Base-by-base conservation (phyloP, 2,888 invertebrate genomes). In the Mythimna vitellina region DNA sequence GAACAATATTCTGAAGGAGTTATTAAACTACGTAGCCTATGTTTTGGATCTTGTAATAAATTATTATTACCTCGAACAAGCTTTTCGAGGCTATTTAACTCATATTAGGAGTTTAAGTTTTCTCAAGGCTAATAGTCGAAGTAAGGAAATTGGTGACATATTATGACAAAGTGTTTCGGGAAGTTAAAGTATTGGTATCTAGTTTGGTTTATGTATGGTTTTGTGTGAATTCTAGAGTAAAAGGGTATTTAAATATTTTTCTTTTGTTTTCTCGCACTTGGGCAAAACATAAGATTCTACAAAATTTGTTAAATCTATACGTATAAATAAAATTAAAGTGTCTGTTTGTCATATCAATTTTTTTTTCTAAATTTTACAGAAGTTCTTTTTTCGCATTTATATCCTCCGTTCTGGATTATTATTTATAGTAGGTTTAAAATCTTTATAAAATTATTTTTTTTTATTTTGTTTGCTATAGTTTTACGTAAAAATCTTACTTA, bases 51-150 rank as follows among this genome's bases (percentile, higher is more conserved):
- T 58, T n/a, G 53, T 67, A 67, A 73, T 66, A 69, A 75, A 75
- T 76, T 76, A 71, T 80, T 60, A 69, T 80, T 60, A 69, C 35
- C 7, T 49, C 51, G 58, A 70, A 67, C 57, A 60, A 72, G 67
- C 32, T 67, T 65, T 66, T 70, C 20, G 42, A 25, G 62, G 62
- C 53, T 65, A 53, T 62, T 32, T 68, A 70, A 73, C 62, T 57
- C 20, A 46, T 63, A 65, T 70, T 62, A 67, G 12, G 22, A 57
- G 58, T 65, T 64, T 56, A 73, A 70, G 65, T 80, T 64, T 63
- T 22, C 54, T 51, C 72, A 73, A 81, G 67, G 81, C 22, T 49
- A 70, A 60, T 49, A 29, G 77, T 38, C 49, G 1, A 58, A 54
- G 35, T 53, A 29, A 32, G 58, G 29, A 66, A 64, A 65, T 67